A percentile compares a stretch with the other conserved stretches of the same genome.
phyloP scores from a whole-genome alignment of 1,140 invertebrate genomes.

The Zaprionus taronus region DNA sequence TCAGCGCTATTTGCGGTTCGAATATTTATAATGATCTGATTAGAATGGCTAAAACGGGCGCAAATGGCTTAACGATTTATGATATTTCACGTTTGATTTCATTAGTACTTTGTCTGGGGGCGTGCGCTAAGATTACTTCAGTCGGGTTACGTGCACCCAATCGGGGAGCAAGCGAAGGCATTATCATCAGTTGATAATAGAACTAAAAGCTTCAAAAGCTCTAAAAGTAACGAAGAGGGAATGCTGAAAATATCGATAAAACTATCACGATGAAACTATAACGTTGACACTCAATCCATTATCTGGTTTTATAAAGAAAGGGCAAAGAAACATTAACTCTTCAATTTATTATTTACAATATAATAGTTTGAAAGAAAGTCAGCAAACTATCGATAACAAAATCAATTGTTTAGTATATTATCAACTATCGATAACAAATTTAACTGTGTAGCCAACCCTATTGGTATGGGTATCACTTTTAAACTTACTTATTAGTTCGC shows the following conservation, averaged over 20 bases:
- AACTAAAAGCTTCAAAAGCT: constrained; percentile 1
- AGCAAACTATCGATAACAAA: neutral
- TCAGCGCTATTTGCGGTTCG: neutral
- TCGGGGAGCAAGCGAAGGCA: neutral
- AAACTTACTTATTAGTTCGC: no score
- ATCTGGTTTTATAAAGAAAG: no score
- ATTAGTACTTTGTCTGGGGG: constrained; percentile 16
- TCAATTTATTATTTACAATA: no score
- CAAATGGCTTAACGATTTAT: constrained; percentile 19
- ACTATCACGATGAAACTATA: no score
- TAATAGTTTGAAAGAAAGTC: no score
- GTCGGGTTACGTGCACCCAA: constrained; percentile 2
- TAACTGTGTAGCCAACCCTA: no score
- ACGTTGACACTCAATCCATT: no score
- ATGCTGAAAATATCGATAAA: neutral
- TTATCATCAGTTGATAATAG: neutral
- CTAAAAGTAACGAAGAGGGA: neutral
- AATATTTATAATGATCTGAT: neutral
- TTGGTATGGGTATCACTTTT: no score
- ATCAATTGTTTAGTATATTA: no score
- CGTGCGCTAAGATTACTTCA: constrained; percentile 6
- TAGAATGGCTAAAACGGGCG: neutral
- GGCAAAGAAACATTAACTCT: no score
- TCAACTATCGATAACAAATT: no score
- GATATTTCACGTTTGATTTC: neutral